These are phyloP conservation scores for Hydropsyche betteni DNA, from an alignment of 2,888 invertebrate species.

Conservation along the genomic window DNA sequence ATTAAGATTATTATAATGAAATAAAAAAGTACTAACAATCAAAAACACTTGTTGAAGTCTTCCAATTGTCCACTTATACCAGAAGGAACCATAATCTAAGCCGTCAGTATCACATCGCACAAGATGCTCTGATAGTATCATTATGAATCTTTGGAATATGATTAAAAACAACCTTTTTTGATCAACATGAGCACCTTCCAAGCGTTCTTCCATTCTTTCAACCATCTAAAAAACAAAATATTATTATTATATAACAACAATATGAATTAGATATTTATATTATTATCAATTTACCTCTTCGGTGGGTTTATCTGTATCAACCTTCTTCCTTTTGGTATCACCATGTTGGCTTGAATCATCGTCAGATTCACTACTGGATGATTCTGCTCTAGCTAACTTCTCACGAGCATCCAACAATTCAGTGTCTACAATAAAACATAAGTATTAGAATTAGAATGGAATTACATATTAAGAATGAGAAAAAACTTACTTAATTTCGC, in stretches of 20 bases:
- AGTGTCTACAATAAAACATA: constrained; percentile 60
- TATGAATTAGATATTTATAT: constrained; percentile 4
- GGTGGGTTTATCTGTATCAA: constrained; percentile 67
- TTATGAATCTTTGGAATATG: constrained; percentile 97
- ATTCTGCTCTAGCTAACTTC: constrained; percentile 84
- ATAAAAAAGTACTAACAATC: constrained; percentile 69
- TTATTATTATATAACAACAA: neutral
- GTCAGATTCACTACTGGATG: constrained; percentile 83
- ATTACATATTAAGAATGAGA: constrained; percentile 30
- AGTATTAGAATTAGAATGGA: constrained; percentile 24
- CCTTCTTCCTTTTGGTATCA: constrained; percentile 62
- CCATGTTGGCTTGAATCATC: constrained; percentile 67
- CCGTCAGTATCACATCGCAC: constrained; percentile 94
- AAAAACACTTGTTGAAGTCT: constrained; percentile 94
- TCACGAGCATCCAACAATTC: constrained; percentile 88
- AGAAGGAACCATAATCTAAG: constrained; percentile 90
- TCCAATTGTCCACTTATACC: constrained; percentile 97
- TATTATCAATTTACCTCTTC: constrained; percentile 64
- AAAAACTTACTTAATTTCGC: constrained; percentile 75
- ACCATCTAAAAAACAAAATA: constrained; percentile 70
- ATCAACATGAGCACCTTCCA: constrained; percentile 94
- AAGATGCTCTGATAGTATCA: constrained; percentile 96
- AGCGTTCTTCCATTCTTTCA: constrained; percentile 93
- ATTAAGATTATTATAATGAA: neutral
- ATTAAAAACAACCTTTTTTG: constrained; percentile 97